A percentile compares a stretch with the other conserved stretches of the same genome.
Evolutionary conservation across 2,113 vertebrate genomes (phyloP).

Genomic region (Rhagologus leucostigma): DNA sequence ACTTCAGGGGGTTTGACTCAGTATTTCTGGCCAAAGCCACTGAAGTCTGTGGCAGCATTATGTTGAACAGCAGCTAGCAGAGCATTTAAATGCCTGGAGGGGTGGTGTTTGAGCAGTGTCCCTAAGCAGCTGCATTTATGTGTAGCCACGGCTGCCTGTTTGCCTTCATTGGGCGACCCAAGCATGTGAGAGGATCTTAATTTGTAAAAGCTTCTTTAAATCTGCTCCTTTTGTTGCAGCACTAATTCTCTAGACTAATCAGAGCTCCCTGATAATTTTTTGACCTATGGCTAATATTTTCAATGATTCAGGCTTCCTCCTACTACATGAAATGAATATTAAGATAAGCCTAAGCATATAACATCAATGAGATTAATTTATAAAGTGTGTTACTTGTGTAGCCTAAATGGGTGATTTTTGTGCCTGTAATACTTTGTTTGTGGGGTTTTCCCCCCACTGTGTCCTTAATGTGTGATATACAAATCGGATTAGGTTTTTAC

Average conservation of each 20-base stretch:
- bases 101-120: not conserved
- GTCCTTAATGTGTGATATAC: too few species aligned
- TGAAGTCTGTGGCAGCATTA: not conserved
- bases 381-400: not conserved
- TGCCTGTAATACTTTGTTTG: not conserved
- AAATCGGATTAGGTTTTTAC: accelerated
- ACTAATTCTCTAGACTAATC: not conserved
- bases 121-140: not conserved
- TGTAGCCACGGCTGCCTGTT: not conserved
- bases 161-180: not conserved
- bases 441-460: accelerated
- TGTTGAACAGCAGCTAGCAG: not conserved
- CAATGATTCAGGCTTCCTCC: not conserved
- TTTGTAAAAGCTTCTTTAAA: not conserved
- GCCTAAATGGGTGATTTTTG: not conserved
- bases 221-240: not conserved
- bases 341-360: not conserved
- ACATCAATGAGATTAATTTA: not conserved
- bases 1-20: not conserved
- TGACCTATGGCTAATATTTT: not conserved
- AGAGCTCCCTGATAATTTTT: not conserved
- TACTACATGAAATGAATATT: not conserved
- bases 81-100: not conserved
- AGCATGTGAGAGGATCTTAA: not conserved
- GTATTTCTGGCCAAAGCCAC: not conserved